These are phyloP conservation scores for Acipenser oxyrinchus DNA, from an alignment of 2,797 vertebrate genomes.

Conservation along the genomic window DNA sequence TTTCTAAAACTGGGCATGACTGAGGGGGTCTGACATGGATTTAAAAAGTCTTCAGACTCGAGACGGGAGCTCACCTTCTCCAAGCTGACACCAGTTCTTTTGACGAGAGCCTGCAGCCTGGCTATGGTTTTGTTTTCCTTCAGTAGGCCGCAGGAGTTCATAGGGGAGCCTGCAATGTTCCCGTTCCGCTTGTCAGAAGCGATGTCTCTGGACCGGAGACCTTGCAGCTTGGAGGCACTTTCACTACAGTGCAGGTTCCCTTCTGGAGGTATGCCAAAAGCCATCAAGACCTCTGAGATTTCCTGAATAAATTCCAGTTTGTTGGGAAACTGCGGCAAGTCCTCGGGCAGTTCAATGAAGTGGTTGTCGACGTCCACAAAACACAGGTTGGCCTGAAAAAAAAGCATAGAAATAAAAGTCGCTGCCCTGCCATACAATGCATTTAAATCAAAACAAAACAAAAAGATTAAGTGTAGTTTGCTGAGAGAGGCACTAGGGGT, in stretches of 20 bases:
- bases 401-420: conserved; percentile 12
- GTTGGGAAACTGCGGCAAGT: conserved; percentile 96
- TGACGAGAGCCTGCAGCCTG: conserved; percentile 89
- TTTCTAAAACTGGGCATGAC: too few species aligned
- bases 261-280: conserved; percentile 83
- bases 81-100: conserved; percentile 91
- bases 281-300: conserved; percentile 88
- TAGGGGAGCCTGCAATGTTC: conserved; percentile 78
- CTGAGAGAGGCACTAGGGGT: too few species aligned
- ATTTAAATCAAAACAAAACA: too few species aligned
- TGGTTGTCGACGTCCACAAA: conserved; percentile 99
- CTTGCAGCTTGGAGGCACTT: conserved; percentile 70
- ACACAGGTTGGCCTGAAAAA: conserved; percentile 86
- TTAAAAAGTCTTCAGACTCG: too few species aligned
- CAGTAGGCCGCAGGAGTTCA: conserved; percentile 81
- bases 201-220: conserved; percentile 70
- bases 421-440: too few species aligned
- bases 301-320: conserved; percentile 97
- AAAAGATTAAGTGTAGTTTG: too few species aligned
- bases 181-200: conserved; percentile 92
- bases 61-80: conserved; percentile 71
- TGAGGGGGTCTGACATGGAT: too few species aligned
- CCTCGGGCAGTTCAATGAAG: conserved; percentile 93
- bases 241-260: conserved; percentile 78
- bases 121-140: conserved; percentile 95